Conservation (phyloP, 2,113 vertebrate genomes). For the Hemiscyllium ocellatum region DNA sequence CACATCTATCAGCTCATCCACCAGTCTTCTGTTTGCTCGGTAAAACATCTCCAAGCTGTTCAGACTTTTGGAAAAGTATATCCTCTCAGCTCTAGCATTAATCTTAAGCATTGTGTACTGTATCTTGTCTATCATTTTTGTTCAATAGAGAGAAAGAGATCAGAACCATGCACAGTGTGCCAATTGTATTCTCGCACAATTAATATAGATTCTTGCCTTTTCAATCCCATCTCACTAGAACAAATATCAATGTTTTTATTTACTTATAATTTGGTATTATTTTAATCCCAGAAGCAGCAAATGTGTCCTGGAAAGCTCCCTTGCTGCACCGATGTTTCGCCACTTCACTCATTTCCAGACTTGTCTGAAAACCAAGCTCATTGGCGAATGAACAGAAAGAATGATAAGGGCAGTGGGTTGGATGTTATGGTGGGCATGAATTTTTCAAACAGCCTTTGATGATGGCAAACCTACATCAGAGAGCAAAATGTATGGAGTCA, state of each 20-base stretch:
- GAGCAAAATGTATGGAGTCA: background rate
- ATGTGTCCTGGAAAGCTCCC: background rate
- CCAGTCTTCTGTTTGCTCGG: background rate
- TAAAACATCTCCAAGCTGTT: background rate
- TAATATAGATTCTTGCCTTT: background rate
- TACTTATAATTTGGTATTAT: background rate
- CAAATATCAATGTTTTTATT: background rate
- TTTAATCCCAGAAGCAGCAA: background rate
- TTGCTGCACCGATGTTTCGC: background rate
- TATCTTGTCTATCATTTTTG: background rate
- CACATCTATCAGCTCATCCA: background rate
- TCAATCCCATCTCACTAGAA: background rate
- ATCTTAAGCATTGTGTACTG: background rate
- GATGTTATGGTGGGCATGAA: background rate
- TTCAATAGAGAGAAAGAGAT: background rate
- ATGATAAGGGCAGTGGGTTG: background rate
- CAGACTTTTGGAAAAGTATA: background rate
- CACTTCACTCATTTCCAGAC: background rate
- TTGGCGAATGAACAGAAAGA: background rate
- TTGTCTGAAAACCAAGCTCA: background rate
- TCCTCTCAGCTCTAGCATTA: background rate
- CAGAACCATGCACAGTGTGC: background rate
- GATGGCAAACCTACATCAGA: background rate
- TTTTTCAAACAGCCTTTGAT: background rate
- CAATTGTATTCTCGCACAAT: background rate